Conservation (phyloP, 2,888 invertebrate genomes). For the Candidula unifasciata region DNA sequence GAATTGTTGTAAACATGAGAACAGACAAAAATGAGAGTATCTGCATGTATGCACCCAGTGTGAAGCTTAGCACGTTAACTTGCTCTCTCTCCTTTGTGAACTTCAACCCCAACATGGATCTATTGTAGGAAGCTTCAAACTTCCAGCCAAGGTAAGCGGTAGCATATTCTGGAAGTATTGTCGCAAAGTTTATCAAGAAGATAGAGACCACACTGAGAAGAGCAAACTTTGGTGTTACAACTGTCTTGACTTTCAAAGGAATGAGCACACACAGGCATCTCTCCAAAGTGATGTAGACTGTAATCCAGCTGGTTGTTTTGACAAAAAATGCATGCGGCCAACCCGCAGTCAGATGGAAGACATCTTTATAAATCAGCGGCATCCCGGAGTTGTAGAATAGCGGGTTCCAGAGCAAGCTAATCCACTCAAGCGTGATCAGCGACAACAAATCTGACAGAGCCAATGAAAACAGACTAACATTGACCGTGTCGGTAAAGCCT, state of each 20-base stretch:
- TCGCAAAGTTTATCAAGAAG: neutral
- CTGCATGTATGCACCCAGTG: neutral
- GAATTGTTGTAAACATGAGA: neutral
- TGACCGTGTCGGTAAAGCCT: constrained; percentile 11
- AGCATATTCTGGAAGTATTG: constrained; percentile 4
- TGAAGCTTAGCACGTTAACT: neutral
- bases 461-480: constrained; percentile 1
- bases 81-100: neutral
- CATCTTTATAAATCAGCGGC: neutral
- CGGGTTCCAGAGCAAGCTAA: neutral
- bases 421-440: neutral
- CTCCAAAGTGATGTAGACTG: neutral
- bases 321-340: constrained; percentile 16
- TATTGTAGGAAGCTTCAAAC: neutral
- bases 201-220: neutral
- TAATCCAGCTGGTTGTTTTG: constrained; percentile 12
- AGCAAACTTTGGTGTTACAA: neutral
- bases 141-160: constrained; percentile 23
- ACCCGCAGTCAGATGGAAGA: neutral
- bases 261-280: constrained; percentile 10
- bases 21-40: neutral
- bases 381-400: constrained; percentile 23
- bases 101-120: constrained; percentile 6
- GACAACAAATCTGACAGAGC: neutral
- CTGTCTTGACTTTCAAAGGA: neutral